Base-by-base conservation (phyloP, 2,888 invertebrate genomes). In the Agrochola lychnidis region DNA sequence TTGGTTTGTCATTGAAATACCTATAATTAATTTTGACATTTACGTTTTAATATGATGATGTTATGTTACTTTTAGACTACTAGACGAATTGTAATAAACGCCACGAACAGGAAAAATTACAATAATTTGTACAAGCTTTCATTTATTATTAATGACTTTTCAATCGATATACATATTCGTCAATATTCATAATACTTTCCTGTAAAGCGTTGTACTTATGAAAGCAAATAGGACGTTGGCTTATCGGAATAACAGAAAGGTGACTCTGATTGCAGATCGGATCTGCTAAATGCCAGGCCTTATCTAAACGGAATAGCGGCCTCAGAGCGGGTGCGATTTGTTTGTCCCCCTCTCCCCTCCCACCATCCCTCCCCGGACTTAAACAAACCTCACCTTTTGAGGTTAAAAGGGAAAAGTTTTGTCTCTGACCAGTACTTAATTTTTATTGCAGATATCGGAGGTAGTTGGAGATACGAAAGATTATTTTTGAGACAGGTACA, bases 201-300 rank as follows among this genome's bases (percentile, higher is more conserved):
- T 19, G 12, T 51, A 30, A 59, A 51, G 51, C 22, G 51, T 14
- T 14, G 48, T 53, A 73, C n/a, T 78, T 74, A 71, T 71, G 51
- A 70, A 79, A 74, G 45, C 53, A 72, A 82, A 79, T 62, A 78
- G 53, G n/a, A 56, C 45, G 30, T 25, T 57, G 12, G 53, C 14
- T 73, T 82, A 70, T 74, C 73, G 48, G 16, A 68, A 56, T 64
- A 61, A 40, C 64, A 70, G 56, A 69, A 57, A 71, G 56, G 74
- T 70, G 53, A 40, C 61, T 70, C 51, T 10, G 75, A 64, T 73
- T 76, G 63, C 70, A 76, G 73, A 83, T 81, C 42, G 56, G 67
- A 87, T 86, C 75, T 68, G 68, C 40, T 83, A 75, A 86, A 84
- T 73, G 77, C 36, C 73, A 71, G 70, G 53, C 25, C 81, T 88